Percentiles rank a stretch among this genome's conserved stretches.
phyloP scores from a whole-genome alignment of 2,888 invertebrate genomes.

The Temnothorax unifasciatus region DNA sequence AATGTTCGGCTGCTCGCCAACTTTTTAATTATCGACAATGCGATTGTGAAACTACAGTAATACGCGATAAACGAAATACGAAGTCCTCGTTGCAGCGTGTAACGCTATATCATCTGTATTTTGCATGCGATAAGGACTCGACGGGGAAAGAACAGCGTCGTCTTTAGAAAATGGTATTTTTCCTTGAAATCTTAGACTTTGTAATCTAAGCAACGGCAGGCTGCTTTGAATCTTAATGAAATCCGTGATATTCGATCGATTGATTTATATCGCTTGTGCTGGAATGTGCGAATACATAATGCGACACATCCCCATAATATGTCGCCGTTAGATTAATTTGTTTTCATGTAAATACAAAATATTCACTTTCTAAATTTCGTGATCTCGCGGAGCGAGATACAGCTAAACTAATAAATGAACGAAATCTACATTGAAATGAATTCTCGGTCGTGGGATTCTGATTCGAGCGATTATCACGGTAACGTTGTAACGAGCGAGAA shows the following conservation, averaged over 20 bases:
- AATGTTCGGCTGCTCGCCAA: background rate
- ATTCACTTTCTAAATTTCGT: slow-evolving; percentile 30
- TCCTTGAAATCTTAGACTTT: slow-evolving; percentile 15
- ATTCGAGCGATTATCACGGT: slow-evolving; percentile 3
- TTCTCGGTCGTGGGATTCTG: background rate
- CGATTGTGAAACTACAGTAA: slow-evolving; percentile 6
- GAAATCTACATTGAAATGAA: slow-evolving; percentile 27
- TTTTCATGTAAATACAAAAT: background rate
- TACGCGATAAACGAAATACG: background rate
- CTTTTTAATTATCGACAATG: slow-evolving; percentile 32
- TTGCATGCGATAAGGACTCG: background rate
- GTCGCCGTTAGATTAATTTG: slow-evolving; percentile 19
- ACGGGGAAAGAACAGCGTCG: background rate
- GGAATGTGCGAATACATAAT: background rate
- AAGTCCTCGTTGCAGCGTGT: background rate
- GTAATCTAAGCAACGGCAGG: slow-evolving; percentile 2
- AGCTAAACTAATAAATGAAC: background rate
- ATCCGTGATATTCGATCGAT: slow-evolving; percentile 29
- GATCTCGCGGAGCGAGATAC: background rate
- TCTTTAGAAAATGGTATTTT: slow-evolving; percentile 16
- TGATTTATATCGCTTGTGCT: background rate
- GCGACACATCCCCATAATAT: background rate
- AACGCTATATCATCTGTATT: slow-evolving; percentile 4
- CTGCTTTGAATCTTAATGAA: slow-evolving; percentile 38
- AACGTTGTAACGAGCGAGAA: background rate